Base-by-base conservation (phyloP, 2,797 vertebrate species). In the Helarctos malayanus region DNA sequence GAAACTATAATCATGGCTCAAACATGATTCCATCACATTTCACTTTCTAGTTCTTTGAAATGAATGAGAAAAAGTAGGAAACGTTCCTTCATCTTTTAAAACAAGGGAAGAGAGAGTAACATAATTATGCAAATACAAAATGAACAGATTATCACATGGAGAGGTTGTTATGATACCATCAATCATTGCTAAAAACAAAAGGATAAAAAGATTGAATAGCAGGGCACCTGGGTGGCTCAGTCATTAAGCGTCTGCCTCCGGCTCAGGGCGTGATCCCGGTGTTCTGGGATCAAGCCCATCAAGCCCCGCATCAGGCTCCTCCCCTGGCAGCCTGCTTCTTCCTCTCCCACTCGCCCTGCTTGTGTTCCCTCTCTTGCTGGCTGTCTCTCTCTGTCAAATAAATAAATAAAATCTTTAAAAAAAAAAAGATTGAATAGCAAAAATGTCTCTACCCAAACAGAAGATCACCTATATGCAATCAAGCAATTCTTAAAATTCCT, bases 11-110 rank as follows among this genome's bases (percentile, higher is more conserved):
- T 96, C 90, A 69, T 29, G 78, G 16, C 57, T 96, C 76, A 81
- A 79, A 68, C 61, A 93, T 90, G 65, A 94, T 69, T 56, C 86
- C 57, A 89, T 76, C 92, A 95, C 73, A 12, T 92, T 96, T 97
- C 95, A 94, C 97, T 97, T 97, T 98, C 97, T 95, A 38, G 38
- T 38, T 65, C 69, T 61, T 79, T 78, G 38, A 93, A 95, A 95
- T 63, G 65, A 93, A 82, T 88, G 68, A 96, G 59, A 59, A 94
- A 73, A 87, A 89, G 57, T n/a, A 91, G 54, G 63, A 94, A 97
- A 94, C 73, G 45, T 89, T 95, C 82, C 49, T 91, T 92, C 79
- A 38, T 32, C 75, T 96, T 87, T 93, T 94, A 87, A 91, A 96
- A 91, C n/a, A 92, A 81, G 35, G 29, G 25, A 85, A 95, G 35